A percentile compares a stretch with the other conserved stretches of the same genome.
Evolutionary conservation across 2,797 vertebrate species (phyloP).

Genomic region (Chromis chromis): DNA sequence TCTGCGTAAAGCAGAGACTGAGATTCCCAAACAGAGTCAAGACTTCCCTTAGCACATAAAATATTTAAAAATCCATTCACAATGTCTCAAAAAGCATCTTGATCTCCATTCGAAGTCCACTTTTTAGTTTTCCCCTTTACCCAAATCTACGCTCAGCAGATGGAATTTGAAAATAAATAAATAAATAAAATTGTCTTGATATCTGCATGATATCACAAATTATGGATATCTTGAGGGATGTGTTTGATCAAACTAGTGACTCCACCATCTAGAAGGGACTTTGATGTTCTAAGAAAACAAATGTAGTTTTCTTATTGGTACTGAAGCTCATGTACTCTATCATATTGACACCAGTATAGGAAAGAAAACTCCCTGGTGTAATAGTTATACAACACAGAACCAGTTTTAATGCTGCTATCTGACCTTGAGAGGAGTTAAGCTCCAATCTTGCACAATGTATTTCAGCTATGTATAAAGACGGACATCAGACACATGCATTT

Average conservation of each 20-base stretch:
- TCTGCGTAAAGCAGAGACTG: too few relatives aligned
- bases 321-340: neutral
- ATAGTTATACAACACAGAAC: neutral
- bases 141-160: neutral
- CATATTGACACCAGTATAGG: neutral
- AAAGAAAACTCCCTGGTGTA: neutral
- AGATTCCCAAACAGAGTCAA: too few relatives aligned
- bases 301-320: neutral
- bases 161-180: neutral
- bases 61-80: neutral
- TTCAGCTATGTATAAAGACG: constrained; percentile 18
- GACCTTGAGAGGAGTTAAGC: constrained; percentile 25
- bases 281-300: neutral
- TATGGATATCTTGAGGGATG: too few relatives aligned
- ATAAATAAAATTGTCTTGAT: neutral
- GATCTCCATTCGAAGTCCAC: neutral
- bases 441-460: neutral
- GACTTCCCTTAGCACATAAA: neutral
- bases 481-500: constrained; percentile 16
- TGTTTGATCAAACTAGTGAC: too few relatives aligned
- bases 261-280: neutral
- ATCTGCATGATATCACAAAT: too few relatives aligned
- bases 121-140: neutral
- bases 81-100: neutral
- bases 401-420: neutral